Evolutionary conservation across 1,140 invertebrate genomes (phyloP).

Genomic region (Choristoneura fumiferana): DNA sequence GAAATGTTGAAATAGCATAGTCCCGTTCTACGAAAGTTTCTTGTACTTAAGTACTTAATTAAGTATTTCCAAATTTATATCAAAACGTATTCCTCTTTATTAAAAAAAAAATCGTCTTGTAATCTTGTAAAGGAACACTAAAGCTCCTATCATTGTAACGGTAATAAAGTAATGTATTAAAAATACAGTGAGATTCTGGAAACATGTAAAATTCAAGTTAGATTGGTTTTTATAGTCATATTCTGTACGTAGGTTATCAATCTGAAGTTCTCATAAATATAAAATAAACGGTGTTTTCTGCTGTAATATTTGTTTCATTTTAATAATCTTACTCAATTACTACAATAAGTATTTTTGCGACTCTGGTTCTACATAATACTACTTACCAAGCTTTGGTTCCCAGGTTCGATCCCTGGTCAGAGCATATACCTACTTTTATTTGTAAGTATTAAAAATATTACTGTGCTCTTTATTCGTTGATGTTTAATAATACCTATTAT

Average conservation of each 20-base stretch:
- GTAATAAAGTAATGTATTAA: constrained; percentile 53
- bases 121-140: constrained; percentile 69
- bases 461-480: too few relatives aligned
- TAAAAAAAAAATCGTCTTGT: constrained; percentile 54
- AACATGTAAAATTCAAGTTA: constrained; percentile 71
- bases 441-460: too few relatives aligned
- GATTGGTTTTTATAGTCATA: constrained; percentile 76
- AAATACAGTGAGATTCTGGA: constrained; percentile 61
- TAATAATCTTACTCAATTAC: neutral
- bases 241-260: constrained; percentile 79
- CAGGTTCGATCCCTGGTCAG: too few relatives aligned
- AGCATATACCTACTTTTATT: too few relatives aligned
- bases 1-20: constrained; percentile 71
- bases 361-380: too few relatives aligned
- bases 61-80: constrained; percentile 61
- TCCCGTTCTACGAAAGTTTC: constrained; percentile 53
- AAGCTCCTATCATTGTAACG: constrained; percentile 44
- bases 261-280: constrained; percentile 80
- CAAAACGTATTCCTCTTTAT: constrained; percentile 58
- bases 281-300: constrained; percentile 81
- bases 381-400: too few relatives aligned
- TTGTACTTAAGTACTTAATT: constrained; percentile 56
- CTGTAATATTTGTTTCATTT: constrained; percentile 56
- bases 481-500: too few relatives aligned
- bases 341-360: too few relatives aligned